Percentiles rank a stretch among this genome's conserved stretches.
phyloP scores from a whole-genome alignment of 2,113 vertebrate genomes.

The Cromileptes altivelis region DNA sequence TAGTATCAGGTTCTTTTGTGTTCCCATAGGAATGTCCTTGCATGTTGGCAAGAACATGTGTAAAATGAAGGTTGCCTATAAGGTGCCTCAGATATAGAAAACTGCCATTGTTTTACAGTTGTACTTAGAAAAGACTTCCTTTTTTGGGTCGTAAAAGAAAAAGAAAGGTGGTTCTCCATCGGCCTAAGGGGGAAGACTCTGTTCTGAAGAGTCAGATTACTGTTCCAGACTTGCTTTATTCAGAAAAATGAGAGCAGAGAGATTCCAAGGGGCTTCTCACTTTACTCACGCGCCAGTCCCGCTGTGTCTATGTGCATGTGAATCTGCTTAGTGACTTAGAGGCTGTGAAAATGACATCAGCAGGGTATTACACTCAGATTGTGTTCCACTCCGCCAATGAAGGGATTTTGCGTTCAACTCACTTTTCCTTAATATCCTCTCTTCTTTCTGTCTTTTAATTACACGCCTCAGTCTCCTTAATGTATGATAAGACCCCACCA shows the following conservation, averaged over 20 bases:
- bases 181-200: constrained; percentile 8
- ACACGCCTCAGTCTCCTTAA: constrained; percentile 35
- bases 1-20: background rate
- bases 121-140: background rate
- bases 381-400: constrained; percentile 3
- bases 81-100: background rate
- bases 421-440: constrained; percentile 9
- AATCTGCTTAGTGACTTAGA: constrained; percentile 38
- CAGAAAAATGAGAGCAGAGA: constrained; percentile 26
- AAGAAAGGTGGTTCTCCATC: background rate
- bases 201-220: constrained; percentile 22
- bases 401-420: constrained; percentile 27
- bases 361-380: constrained; percentile 30
- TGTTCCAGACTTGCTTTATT: constrained; percentile 27
- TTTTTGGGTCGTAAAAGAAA: background rate
- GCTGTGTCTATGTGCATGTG: background rate
- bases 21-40: background rate
- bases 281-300: background rate
- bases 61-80: background rate
- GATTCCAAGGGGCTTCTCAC: constrained; percentile 1
- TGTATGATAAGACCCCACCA: constrained; percentile 19
- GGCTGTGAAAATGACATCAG: constrained; percentile 50
- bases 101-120: background rate
- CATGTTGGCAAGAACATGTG: background rate
- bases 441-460: constrained; percentile 36